Base-by-base conservation (phyloP, 2,113 vertebrate genomes). In the Pleuronectes platessa region DNA sequence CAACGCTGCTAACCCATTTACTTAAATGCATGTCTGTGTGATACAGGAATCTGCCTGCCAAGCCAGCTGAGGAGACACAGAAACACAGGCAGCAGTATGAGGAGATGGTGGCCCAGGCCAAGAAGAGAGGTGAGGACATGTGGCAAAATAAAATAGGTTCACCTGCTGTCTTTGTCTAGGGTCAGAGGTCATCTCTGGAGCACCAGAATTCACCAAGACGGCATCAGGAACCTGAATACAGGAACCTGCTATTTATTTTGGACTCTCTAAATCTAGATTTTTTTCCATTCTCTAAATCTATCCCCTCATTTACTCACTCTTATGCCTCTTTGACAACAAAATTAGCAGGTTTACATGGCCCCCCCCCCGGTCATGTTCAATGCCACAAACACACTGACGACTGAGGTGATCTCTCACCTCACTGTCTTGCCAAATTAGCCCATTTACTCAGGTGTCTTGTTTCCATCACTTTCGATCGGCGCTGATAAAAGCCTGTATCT, bases 91-190 rank as follows among this genome's bases (percentile, higher is more conserved):
- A 97, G 68, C 96, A 98, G 85, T 99, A 99, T 85, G 97, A 98
- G 79, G 97, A 98, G 83, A 99, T 99, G 97, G 97, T 99, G 92
- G 96, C 95, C 60, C 97, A 96, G 93, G 97, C 95, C 18, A 98
- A 97, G 92, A 98, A 97, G 85, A 95, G 96, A 96, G 97, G 97
- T 96, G 67, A 81, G 76, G 4, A 12, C 49, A n/a, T 3, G 13
- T 37, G 1, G 51, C 26, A 12, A 15, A 10, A 42, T 14, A 20
- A 54, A 27, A 20, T 17, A 3, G 1, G 3, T 31, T 27, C 53
- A 6, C 8, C 27, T n/a, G 51, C 24, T 40, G 0, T 68, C 10
- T 55, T 26, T n/a, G 8, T 9, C 17, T 15, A 51, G 5, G 54
- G 9, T 40, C 2, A n/a, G 42, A n/a, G 10, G n/a, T 65, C 23